phyloP scores from a whole-genome alignment of 2,797 vertebrate species.

The Smutsia temminckii region DNA sequence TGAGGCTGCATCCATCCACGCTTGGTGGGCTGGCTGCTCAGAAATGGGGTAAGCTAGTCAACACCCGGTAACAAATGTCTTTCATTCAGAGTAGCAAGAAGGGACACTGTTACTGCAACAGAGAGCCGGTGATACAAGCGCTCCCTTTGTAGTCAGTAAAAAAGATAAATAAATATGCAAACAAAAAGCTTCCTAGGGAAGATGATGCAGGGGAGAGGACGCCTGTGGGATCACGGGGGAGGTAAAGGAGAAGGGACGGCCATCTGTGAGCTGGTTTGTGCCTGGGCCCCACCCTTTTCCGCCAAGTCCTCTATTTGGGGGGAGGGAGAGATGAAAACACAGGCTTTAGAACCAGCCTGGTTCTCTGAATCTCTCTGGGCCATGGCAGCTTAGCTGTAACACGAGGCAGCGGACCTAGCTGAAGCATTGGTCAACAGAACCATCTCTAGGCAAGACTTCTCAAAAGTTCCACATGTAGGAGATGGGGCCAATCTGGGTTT shows the following conservation, averaged over 20 bases:
- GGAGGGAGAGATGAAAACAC: not conserved
- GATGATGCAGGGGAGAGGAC: not conserved
- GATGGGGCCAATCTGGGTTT: not conserved
- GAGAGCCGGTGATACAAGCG: no score
- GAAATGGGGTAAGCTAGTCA: not conserved
- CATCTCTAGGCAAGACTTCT: not conserved
- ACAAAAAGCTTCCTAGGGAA: not conserved
- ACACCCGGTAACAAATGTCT: not conserved
- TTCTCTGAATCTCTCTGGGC: not conserved
- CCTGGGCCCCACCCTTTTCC: not conserved
- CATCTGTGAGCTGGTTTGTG: not conserved
- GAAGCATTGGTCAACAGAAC: rapidly evolving
- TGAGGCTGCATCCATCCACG: not conserved
- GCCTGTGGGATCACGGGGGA: not conserved
- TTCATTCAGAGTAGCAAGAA: not conserved
- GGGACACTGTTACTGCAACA: no score
- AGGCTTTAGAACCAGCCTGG: not conserved
- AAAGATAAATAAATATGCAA: not conserved
- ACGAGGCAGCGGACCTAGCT: not conserved
- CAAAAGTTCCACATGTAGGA: not conserved
- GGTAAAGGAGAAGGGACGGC: not conserved
- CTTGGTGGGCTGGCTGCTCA: not conserved
- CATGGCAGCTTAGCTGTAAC: rapidly evolving
- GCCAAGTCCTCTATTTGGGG: not conserved
- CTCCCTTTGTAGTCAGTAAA: not conserved